phyloP scores from a whole-genome alignment of 2,113 vertebrate species.

The Archilochus colubris region DNA sequence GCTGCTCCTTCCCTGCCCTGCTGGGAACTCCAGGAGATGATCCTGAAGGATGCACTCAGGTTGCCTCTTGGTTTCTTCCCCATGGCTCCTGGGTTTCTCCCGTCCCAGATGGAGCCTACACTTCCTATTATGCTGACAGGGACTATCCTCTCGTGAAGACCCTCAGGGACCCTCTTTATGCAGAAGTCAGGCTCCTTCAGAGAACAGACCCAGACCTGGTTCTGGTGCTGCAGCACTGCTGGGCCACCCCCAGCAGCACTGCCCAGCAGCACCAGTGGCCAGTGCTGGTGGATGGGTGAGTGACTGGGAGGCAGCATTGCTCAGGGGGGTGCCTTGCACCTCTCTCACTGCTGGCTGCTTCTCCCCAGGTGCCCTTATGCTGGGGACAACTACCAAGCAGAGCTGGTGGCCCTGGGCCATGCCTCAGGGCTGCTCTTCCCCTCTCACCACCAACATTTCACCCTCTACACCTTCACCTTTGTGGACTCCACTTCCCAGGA shows the following conservation, averaged over 20 bases:
- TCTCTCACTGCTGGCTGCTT: background rate
- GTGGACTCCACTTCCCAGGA: background rate
- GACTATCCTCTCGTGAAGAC: constrained; percentile 67
- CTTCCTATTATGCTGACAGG: constrained; percentile 61
- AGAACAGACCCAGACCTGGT: constrained; percentile 69
- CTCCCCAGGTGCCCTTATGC: constrained; percentile 72
- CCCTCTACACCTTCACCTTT: constrained; percentile 74
- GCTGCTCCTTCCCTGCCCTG: background rate
- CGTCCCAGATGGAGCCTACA: constrained; percentile 69
- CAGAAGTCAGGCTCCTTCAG: constrained; percentile 75
- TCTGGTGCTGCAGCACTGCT: constrained; percentile 76
- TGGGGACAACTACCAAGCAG: constrained; percentile 71
- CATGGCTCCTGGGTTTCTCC: background rate
- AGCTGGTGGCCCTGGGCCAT: constrained; percentile 27
- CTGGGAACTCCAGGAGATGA: background rate
- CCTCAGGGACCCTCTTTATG: constrained; percentile 76
- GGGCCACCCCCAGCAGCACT: constrained; percentile 72
- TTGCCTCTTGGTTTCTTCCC: background rate
- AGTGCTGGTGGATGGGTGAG: constrained; percentile 72
- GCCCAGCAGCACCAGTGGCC: constrained; percentile 75
- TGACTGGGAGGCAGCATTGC: background rate
- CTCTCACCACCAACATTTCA: constrained; percentile 72
- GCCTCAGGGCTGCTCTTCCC: constrained; percentile 38
- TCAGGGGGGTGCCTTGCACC: background rate
- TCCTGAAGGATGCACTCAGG: background rate